A percentile compares a stretch with the other conserved stretches of the same genome.
Evolutionary conservation across 2,797 vertebrate species (phyloP).

Genomic region (Alca torda): DNA sequence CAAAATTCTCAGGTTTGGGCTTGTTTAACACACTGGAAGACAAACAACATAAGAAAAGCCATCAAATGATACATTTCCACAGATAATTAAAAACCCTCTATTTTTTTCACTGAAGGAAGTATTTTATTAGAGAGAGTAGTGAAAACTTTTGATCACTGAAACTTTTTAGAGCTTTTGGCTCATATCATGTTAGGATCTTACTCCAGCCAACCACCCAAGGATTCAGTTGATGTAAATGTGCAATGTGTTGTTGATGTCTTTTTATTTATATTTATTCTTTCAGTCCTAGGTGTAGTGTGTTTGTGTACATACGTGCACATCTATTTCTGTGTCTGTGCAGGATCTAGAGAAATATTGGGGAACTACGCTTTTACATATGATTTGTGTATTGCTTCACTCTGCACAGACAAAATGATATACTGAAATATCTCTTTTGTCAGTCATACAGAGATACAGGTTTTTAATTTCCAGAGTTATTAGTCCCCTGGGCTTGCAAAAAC

Average conservation of each 20-base stretch:
- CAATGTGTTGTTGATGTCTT: not conserved
- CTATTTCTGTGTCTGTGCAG: not conserved
- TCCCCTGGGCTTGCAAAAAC: not conserved
- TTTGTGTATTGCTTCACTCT: not conserved
- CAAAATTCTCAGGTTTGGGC: not conserved
- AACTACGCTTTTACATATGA: not conserved
- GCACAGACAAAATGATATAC: not conserved
- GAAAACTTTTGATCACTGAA: constrained; percentile 2
- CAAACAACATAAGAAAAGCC: not conserved
- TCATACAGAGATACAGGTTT: not conserved
- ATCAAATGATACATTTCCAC: not conserved
- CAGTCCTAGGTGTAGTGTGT: not conserved
- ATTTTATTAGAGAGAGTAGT: not conserved
- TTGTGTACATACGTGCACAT: not conserved
- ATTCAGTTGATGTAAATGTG: not conserved
- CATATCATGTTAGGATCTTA: not conserved
- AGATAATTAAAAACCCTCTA: not conserved
- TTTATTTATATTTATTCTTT: not conserved
- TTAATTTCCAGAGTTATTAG: not conserved
- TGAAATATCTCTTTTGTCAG: not conserved
- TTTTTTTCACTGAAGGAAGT: not conserved
- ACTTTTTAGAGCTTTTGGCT: not conserved
- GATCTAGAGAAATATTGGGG: not conserved
- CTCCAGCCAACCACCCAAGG: not conserved
- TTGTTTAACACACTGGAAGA: not conserved